phyloP scores from a whole-genome alignment of 2,888 invertebrate species.

The Lucinisca nassula region DNA sequence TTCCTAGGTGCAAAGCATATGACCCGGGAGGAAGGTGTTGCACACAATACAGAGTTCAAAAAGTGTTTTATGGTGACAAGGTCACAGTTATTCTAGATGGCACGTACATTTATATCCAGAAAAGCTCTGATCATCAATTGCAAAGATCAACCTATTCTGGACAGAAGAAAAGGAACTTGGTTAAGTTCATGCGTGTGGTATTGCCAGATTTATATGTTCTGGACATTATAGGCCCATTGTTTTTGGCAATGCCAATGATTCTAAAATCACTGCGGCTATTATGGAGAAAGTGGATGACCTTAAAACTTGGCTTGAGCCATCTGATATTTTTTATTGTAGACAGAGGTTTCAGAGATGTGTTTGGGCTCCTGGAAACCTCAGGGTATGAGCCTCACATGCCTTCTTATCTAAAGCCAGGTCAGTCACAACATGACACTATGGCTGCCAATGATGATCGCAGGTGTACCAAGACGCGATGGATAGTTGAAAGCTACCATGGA shows the following conservation, averaged over 20 bases:
- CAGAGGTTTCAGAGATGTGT: slow-evolving; percentile 14
- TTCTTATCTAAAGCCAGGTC: background rate
- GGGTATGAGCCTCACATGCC: slow-evolving; percentile 23
- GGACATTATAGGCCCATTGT: slow-evolving; percentile 9
- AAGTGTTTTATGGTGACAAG: slow-evolving; percentile 24
- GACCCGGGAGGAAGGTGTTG: background rate
- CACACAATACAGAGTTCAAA: slow-evolving; percentile 18
- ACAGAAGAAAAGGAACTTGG: background rate
- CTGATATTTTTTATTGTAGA: slow-evolving; percentile 20
- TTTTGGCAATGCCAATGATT: slow-evolving; percentile 22
- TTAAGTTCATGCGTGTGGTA: slow-evolving; percentile 25
- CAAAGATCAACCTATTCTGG: slow-evolving; percentile 9
- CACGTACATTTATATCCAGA: slow-evolving; percentile 7
- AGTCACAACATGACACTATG: slow-evolving; percentile 5
- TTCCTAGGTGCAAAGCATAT: background rate
- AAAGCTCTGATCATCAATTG: slow-evolving; percentile 8
- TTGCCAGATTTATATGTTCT: slow-evolving; percentile 20
- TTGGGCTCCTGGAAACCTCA: background rate
- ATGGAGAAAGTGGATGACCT: slow-evolving; percentile 5
- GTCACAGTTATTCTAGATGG: slow-evolving; percentile 11
- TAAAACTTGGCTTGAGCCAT: slow-evolving; percentile 2
- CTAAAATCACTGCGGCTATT: slow-evolving; percentile 22
- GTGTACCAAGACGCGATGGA: slow-evolving; percentile 20
- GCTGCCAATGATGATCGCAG: background rate
- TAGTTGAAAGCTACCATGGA: slow-evolving; percentile 33